Evolutionary conservation across 2,113 vertebrate genomes (phyloP), one percentile per base, ranked within the genome.

Genomic region (Sinocyclocheilus maitianheensis): DNA sequence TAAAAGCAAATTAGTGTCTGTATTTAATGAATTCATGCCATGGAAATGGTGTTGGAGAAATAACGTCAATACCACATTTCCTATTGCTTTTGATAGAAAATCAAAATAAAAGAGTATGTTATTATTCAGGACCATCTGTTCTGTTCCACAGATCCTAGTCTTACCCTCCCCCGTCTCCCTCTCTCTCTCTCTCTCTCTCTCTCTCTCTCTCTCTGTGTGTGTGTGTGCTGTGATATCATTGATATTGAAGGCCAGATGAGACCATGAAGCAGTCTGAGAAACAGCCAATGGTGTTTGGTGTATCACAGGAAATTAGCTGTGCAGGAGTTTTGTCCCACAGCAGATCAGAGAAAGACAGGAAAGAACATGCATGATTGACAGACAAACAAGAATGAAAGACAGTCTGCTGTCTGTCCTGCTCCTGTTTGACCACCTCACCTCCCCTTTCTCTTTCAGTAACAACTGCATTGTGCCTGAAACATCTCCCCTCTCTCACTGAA

Each of bases 1-100:
- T 92, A 92, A 88, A 90, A 91, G 86, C 89, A 82, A 87, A 91
- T 90, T 91, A 92, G 81, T 89, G 81, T 80, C 51, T 84, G 79
- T 83, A 80, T 85, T 91, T 90, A 92, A 92, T 89, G 89, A 88
- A 69, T 80, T 83, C 84, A 78, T 90, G 87, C 89, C 88, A 75
- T 72, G 26, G 76, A 84, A 91, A 91, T 89, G 88, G 85, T 91
- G 85, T 77, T 26, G 26, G 4, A 87, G 24, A 71, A n/a, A 79
- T 22, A 71, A 3, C 4, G 3, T 10, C 14, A 48, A 60, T 6
- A 43, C 16, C 20, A 22, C 16, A 78, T 63, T 26, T 55, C 26
- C 24, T 84, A 89, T 87, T 84, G 84, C 80, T 82, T 82, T 78
- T 86, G 51, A 87, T 89, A 34, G 53, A 48, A 55, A 65, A 65